phyloP scores from a whole-genome alignment of 2,113 vertebrate genomes.

The Arothron firmamentum region DNA sequence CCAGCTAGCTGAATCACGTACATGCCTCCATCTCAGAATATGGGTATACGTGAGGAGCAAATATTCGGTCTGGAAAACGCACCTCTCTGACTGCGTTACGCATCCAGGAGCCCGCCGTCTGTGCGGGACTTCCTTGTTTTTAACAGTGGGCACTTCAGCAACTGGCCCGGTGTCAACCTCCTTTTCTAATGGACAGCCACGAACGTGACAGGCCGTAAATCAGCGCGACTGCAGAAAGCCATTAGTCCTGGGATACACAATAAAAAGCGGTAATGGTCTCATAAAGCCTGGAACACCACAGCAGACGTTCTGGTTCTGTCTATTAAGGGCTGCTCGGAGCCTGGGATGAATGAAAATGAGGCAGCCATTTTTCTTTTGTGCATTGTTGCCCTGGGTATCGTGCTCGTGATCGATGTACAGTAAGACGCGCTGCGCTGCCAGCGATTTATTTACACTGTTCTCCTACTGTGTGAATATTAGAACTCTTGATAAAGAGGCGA shows the following conservation, averaged over 20 bases:
- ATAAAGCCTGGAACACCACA: constrained; percentile 70
- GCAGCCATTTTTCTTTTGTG: constrained; percentile 60
- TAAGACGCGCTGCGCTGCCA: constrained; percentile 38
- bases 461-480: constrained; percentile 53
- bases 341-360: constrained; percentile 62
- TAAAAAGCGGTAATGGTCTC: constrained; percentile 74
- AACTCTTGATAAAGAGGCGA: constrained; percentile 54
- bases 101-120: constrained; percentile 27
- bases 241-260: constrained; percentile 74
- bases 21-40: not conserved
- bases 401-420: constrained; percentile 64
- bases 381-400: constrained; percentile 58
- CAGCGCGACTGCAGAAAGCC: constrained; percentile 67
- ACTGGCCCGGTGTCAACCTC: constrained; percentile 67
- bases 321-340: constrained; percentile 61
- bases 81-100: constrained; percentile 19
- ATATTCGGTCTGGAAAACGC: constrained; percentile 21
- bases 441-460: constrained; percentile 62
- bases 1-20: not conserved
- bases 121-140: constrained; percentile 50
- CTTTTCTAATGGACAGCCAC: constrained; percentile 69
- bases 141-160: constrained; percentile 56
- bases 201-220: constrained; percentile 70
- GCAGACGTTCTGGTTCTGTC: constrained; percentile 70
- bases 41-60: no score